phyloP scores from a whole-genome alignment of 2,797 vertebrate species.

The Malurus leucopterus region DNA sequence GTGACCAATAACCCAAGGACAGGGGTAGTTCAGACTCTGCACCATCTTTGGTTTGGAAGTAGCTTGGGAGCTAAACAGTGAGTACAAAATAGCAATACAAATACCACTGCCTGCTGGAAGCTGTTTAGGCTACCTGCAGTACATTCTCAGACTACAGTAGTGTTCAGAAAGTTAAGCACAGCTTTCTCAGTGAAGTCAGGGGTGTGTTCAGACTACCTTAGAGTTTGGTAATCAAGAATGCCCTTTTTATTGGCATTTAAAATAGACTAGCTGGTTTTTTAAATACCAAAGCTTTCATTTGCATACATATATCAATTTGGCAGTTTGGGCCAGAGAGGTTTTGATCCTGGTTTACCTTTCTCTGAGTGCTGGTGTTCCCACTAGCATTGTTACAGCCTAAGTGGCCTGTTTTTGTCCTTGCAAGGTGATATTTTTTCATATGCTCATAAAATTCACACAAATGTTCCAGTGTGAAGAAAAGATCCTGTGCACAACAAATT shows the following conservation, averaged over 20 bases:
- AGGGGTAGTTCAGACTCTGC: neutral
- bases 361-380: neutral
- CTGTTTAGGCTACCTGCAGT: neutral
- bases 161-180: neutral
- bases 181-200: neutral
- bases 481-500: neutral
- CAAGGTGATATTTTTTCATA: constrained; percentile 28
- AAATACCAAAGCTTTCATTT: neutral
- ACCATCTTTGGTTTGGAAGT: neutral
- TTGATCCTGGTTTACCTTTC: neutral
- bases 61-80: neutral
- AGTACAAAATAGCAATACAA: neutral
- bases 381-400: neutral
- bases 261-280: neutral
- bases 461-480: constrained; percentile 17
- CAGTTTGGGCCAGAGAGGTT: neutral
- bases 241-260: neutral
- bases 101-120: neutral
- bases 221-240: neutral
- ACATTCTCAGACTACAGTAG: neutral
- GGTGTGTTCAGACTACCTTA: neutral
- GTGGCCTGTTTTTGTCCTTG: neutral
- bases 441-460: neutral
- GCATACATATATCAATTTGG: neutral
- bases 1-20: neutral